phyloP scores from a whole-genome alignment of 2,888 invertebrate species.

The Sphaerophoria taeniata region DNA sequence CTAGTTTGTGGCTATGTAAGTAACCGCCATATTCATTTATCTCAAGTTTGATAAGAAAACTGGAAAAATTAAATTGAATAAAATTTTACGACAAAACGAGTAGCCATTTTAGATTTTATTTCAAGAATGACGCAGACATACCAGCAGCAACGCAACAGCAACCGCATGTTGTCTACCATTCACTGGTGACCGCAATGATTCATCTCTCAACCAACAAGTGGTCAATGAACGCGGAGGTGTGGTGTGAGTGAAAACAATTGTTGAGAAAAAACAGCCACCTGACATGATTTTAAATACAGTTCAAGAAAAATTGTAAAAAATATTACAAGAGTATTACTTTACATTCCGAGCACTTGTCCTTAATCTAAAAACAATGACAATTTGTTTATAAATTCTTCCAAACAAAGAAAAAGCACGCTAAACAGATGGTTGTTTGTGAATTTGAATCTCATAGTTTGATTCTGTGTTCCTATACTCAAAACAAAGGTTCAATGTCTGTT shows the following conservation, averaged over 20 bases:
- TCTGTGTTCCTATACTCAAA: not conserved
- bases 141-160: too few species aligned
- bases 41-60: slow-evolving; percentile 36
- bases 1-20: slow-evolving; percentile 7
- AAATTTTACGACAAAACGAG: slow-evolving; percentile 34
- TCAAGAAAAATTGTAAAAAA: slow-evolving; percentile 12
- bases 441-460: slow-evolving; percentile 44
- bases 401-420: slow-evolving; percentile 53
- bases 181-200: slow-evolving; percentile 52
- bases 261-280: slow-evolving; percentile 43
- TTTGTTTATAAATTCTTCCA: slow-evolving; percentile 14
- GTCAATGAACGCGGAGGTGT: slow-evolving; percentile 73
- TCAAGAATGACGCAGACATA: slow-evolving; percentile 32
- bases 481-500: slow-evolving; percentile 64
- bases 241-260: slow-evolving; percentile 16
- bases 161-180: slow-evolving; percentile 15
- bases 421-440: slow-evolving; percentile 53
- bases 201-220: slow-evolving; percentile 48
- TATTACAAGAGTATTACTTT: slow-evolving; percentile 8
- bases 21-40: slow-evolving; percentile 17
- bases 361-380: slow-evolving; percentile 22
- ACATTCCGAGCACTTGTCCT: slow-evolving; percentile 57
- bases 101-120: slow-evolving; percentile 34
- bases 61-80: not conserved
- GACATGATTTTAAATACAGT: slow-evolving; percentile 43